phyloP scores from a whole-genome alignment of 2,113 vertebrate genomes.

The Cyprinodon brontotheroides region DNA sequence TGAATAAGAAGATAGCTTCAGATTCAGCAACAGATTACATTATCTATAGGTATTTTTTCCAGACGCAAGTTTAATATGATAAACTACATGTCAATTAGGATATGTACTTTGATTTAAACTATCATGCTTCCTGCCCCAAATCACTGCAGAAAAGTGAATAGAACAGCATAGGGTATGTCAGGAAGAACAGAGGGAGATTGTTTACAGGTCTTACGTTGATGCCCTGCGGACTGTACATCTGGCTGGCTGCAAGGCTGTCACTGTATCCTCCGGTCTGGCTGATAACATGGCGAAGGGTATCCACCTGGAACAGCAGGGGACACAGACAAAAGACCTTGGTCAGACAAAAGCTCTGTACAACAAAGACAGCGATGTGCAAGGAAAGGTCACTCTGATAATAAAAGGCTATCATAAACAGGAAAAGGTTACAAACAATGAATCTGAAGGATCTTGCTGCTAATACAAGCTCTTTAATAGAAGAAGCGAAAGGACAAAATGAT shows the following conservation, averaged over 20 bases:
- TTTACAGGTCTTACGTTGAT: constrained; percentile 94
- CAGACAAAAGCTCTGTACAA: constrained; percentile 71
- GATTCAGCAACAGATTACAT: constrained; percentile 27
- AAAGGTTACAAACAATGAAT: constrained; percentile 74
- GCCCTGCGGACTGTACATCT: constrained; percentile 99
- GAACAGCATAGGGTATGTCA: constrained; percentile 20
- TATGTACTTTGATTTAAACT: constrained; percentile 21
- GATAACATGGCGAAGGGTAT: constrained; percentile 99
- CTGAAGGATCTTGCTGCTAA: constrained; percentile 56
- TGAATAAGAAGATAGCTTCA: constrained; percentile 66
- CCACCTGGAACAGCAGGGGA: constrained; percentile 91
- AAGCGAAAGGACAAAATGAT: constrained; percentile 48
- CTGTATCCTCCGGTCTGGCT: constrained; percentile 99
- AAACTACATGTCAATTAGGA: constrained; percentile 47
- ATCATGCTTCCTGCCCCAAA: constrained; percentile 38
- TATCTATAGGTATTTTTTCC: constrained; percentile 29
- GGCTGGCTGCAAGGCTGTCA: constrained; percentile 97
- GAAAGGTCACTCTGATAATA: constrained; percentile 81
- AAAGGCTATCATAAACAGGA: constrained; percentile 73
- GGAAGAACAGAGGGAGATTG: constrained; percentile 50
- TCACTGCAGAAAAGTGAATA: constrained; percentile 4
- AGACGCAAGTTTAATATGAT: constrained; percentile 7
- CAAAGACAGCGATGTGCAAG: constrained; percentile 69
- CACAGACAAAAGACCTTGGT: constrained; percentile 72
- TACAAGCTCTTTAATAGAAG: constrained; percentile 58